These are phyloP conservation scores for Anser brachyrhynchus DNA, from an alignment of 2,113 vertebrate genomes.

Conservation along the genomic window DNA sequence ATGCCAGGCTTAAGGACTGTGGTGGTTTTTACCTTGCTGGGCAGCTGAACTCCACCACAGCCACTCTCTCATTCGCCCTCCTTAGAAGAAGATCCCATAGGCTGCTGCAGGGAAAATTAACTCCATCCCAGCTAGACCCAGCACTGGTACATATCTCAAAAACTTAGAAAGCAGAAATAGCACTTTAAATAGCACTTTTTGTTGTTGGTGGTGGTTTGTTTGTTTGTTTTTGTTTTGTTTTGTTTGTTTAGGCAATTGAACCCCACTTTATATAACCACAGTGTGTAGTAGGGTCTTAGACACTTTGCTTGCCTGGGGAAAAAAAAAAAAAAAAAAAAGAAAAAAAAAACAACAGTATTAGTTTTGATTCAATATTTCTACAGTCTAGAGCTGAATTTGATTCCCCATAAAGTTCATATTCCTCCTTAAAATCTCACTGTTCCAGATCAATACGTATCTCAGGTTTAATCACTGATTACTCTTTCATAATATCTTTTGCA, in stretches of 20 bases:
- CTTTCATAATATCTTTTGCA: neutral
- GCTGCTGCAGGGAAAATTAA: no score
- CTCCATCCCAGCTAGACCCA: no score
- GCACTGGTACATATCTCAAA: neutral
- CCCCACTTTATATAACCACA: neutral
- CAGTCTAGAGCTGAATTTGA: neutral
- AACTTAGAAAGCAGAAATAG: neutral
- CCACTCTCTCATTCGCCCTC: no score
- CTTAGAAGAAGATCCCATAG: no score
- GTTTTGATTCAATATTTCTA: neutral
- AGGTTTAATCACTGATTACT: neutral
- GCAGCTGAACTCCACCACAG: no score
- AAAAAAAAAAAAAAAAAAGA: neutral
- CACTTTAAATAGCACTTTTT: neutral
- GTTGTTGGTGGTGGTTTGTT: neutral
- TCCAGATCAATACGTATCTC: neutral
- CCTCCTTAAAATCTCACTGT: neutral
- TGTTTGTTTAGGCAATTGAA: neutral
- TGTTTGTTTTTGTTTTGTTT: no score
- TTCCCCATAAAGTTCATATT: neutral
- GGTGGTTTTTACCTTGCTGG: no score
- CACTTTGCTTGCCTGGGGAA: neutral
- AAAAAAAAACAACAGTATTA: neutral
- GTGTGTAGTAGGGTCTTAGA: neutral
- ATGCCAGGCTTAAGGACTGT: neutral